Conservation (phyloP, 1,140 invertebrate species). For the Scylla paramamosain region DNA sequence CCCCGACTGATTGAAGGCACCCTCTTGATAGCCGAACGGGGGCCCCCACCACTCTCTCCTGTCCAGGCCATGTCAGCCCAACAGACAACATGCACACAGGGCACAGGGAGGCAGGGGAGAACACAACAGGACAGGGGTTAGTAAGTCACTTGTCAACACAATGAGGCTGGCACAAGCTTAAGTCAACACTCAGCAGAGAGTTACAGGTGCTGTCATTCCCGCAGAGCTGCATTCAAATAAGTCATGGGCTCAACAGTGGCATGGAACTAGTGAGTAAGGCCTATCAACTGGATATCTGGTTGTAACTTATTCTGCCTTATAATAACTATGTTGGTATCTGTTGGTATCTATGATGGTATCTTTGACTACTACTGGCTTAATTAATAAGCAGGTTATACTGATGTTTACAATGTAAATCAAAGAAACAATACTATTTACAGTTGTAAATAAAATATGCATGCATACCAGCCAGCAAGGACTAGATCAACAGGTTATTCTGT, state of each 20-base stretch:
- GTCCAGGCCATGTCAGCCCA: slow-evolving; percentile 50
- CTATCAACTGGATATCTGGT: background rate
- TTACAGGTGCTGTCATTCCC: slow-evolving; percentile 3
- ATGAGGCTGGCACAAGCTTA: background rate
- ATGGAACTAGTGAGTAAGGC: background rate
- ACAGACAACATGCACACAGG: slow-evolving; percentile 70
- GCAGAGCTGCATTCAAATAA: background rate
- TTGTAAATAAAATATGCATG: background rate
- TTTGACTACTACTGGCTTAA: background rate
- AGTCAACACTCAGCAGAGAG: background rate
- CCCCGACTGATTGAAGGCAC: slow-evolving; percentile 73
- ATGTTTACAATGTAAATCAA: no score
- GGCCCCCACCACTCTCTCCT: slow-evolving; percentile 70
- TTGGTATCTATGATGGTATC: background rate
- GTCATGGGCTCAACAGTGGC: background rate
- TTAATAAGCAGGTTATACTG: background rate
- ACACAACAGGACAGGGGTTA: slow-evolving; percentile 63
- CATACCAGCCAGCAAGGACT: background rate
- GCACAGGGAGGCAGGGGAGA: slow-evolving; percentile 57
- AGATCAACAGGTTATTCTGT: background rate
- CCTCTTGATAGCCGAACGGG: slow-evolving; percentile 72
- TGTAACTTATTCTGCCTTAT: background rate
- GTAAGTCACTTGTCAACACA: slow-evolving; percentile 49
- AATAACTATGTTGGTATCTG: background rate
- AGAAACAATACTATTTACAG: background rate